phyloP scores from a whole-genome alignment of 2,113 vertebrate genomes.

The Nibea coibor region DNA sequence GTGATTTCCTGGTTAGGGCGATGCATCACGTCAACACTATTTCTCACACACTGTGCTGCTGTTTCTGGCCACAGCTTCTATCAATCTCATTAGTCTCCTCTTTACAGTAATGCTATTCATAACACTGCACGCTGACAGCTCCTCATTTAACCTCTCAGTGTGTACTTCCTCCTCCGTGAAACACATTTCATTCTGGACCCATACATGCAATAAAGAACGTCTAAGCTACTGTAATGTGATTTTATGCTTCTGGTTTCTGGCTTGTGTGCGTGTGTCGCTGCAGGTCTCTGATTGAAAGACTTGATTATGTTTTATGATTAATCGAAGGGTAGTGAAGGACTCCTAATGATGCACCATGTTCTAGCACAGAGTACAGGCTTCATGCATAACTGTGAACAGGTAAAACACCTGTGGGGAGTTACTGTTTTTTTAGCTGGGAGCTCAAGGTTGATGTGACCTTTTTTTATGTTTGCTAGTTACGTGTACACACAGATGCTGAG shows the following conservation, averaged over 20 bases:
- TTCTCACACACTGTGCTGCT: slow-evolving; percentile 58
- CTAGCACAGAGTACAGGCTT: not conserved
- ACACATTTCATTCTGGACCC: slow-evolving; percentile 32
- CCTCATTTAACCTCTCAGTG: slow-evolving; percentile 60
- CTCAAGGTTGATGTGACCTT: slow-evolving; percentile 1
- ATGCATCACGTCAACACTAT: slow-evolving; percentile 49
- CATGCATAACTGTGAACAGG: slow-evolving; percentile 3
- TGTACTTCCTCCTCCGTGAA: slow-evolving; percentile 40
- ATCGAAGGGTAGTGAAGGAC: slow-evolving; percentile 15
- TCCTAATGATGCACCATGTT: slow-evolving; percentile 17
- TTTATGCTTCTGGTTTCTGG: slow-evolving; percentile 37
- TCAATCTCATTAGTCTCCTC: slow-evolving; percentile 60
- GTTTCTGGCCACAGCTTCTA: slow-evolving; percentile 40
- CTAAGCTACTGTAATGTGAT: slow-evolving; percentile 34
- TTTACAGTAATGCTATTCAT: slow-evolving; percentile 56
- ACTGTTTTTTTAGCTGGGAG: not conserved
- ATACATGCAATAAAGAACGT: slow-evolving; percentile 37
- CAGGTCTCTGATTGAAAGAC: slow-evolving; percentile 40
- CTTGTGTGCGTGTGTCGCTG: not conserved
- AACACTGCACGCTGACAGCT: slow-evolving; percentile 47
- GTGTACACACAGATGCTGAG: not conserved
- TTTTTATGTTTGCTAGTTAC: not conserved
- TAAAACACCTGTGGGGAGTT: slow-evolving; percentile 6
- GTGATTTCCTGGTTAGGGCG: slow-evolving; percentile 46
- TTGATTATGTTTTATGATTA: slow-evolving; percentile 22